Evolutionary conservation across 2,797 vertebrate species (phyloP), one percentile per base, ranked within the genome.

Genomic region (Agapornis canus): DNA sequence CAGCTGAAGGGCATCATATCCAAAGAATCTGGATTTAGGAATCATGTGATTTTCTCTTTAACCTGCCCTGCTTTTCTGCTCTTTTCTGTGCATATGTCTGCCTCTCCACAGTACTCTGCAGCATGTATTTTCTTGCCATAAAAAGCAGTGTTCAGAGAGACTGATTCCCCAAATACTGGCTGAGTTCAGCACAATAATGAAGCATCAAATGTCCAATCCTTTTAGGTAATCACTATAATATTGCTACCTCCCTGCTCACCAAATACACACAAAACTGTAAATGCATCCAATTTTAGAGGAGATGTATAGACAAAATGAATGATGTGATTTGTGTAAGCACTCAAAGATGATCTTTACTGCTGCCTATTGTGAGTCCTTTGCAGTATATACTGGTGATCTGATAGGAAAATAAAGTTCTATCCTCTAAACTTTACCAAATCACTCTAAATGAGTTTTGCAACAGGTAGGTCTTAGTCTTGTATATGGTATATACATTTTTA

Each of bases 151-250:
- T 23, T 82, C 49, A 32, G 68, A 35, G 35, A 51, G 8, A 13
- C 14, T 11, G 31, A 42, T 52, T 52, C 35, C 43, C 54, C 11
- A 11, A 49, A 32, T 2, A 2, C 25, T 8, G 5, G 1, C 65
- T 64, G 49, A n/a, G 23, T 82, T 65, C 48, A 27, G 3, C 1
- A 3, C 13, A 10, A 12, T 20, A 22, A 1, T 0, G 1, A 5
- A 51, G 43, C 54, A 40, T 29, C 15, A 54, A 56, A 25, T 11
- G 8, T 10, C 57, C 29, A 23, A 40, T 82, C 31, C 19, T 60
- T 61, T 61, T 14, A 37, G 37, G 20, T 52, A 31, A 40, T 31
- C 17, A 2, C 49, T 1, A 2, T 15, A 71, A 70, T 31, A 65
- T 51, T 31, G 13, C 12, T 31, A 5, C 13, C 19, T 35, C 16